These are phyloP conservation scores for Dynastes hyllus DNA, from an alignment of 2,888 invertebrate species.

Conservation along the genomic window DNA sequence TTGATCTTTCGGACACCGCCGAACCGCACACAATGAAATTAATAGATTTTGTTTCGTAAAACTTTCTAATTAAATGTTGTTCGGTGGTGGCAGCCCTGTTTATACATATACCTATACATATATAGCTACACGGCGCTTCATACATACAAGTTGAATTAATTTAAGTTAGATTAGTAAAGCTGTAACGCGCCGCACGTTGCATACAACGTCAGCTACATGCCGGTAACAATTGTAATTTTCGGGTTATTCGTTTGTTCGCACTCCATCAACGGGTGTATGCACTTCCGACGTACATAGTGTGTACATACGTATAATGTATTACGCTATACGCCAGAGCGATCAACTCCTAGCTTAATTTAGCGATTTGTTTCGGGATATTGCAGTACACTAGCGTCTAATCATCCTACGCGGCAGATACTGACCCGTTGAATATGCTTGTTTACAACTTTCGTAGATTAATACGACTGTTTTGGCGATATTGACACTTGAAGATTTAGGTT, in stretches of 20 bases:
- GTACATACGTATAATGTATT: no score
- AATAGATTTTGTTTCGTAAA: conserved; percentile 33
- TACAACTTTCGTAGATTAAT: no score
- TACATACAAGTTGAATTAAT: conserved; percentile 26
- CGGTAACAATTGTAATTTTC: conserved; percentile 9
- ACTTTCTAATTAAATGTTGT: conserved; percentile 40
- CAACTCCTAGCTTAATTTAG: no score
- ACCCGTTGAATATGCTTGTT: no score
- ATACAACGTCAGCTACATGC: neutral
- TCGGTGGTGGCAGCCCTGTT: neutral
- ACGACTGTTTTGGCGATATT: no score
- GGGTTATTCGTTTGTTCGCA: neutral
- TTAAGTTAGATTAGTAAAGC: conserved; percentile 6
- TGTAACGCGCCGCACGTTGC: neutral
- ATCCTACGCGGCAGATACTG: no score
- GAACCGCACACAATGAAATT: conserved; percentile 21
- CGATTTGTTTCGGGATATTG: no score
- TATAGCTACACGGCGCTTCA: neutral
- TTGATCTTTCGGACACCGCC: no score
- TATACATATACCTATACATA: neutral
- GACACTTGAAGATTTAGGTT: no score
- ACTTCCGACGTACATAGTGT: no score
- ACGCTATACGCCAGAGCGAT: no score
- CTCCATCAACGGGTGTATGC: neutral
- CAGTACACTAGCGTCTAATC: no score